Evolutionary conservation across 2,888 invertebrate genomes (phyloP), one percentile per base, ranked within the genome.

Genomic region (Pyrrhia umbra): DNA sequence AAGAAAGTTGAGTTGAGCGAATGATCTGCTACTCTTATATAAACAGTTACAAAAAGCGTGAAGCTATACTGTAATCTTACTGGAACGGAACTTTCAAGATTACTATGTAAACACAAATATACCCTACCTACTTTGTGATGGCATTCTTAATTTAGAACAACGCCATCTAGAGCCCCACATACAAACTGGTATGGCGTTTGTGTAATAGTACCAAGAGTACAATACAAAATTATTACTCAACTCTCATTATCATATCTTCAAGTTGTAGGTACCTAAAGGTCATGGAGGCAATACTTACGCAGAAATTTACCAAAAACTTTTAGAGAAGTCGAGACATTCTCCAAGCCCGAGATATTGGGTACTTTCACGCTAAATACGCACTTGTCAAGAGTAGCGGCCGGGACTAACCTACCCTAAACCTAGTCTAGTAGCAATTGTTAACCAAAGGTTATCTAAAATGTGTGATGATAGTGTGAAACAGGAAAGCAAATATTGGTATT

Each of bases 91-190:
- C 42, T 50, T 16, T 13, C 9, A 21, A 56, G 56, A 67, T 45
- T 30, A n/a, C 20, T 54, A 37, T 10, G 1, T 9, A 56, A 37
- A 57, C n/a, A 67, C 15, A 46, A 56, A 39, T 43, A 59, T 18
- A 15, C 8, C n/a, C n/a, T n/a, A 4, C 15, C 20, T 21, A 21
- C 5, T 2, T 9, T 2, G 16, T 15, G 20, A 40, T 21, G 21
- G 39, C 16, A 59, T 45, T 27, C 18, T 46, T 4, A 51, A 47
- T 55, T 8, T 10, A 10, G n/a, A 25, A 65, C 43, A 64, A 13
- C 72, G 72, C 72, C 72, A 68, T 65, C 68, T 68, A 50, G 40
- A 6, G 15, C 0, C 0, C 55, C n/a, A 0, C 6, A 15, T 37
- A n/a, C 13, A 23, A 63, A 71, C 46, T 42, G 6, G 18, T 13